Conservation (phyloP, 1,140 invertebrate species). For the Drosophila persimilis region DNA sequence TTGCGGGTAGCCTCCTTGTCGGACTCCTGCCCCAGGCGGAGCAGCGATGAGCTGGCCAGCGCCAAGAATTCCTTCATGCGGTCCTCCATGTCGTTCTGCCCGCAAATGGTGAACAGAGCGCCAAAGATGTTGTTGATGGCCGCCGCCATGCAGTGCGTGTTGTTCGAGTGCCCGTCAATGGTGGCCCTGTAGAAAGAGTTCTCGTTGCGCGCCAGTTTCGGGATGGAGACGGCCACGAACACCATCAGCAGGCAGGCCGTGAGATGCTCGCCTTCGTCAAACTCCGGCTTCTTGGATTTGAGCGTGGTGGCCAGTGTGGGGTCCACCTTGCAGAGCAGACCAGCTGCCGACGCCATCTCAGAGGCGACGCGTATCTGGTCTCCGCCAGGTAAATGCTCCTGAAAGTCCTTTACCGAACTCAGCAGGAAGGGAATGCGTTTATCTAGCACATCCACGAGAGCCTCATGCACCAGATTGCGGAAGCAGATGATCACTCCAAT, state of each 20-base stretch:
- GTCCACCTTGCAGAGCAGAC: slow-evolving; percentile 96
- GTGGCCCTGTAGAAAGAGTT: slow-evolving; percentile 95
- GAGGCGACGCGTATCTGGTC: slow-evolving; percentile 96
- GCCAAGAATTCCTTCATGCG: slow-evolving; percentile 99
- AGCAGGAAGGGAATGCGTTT: slow-evolving; percentile 98
- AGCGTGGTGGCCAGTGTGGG: slow-evolving; percentile 95
- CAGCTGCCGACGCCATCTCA: slow-evolving; percentile 98
- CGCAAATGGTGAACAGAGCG: slow-evolving; percentile 97
- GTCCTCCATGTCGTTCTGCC: slow-evolving; percentile 97
- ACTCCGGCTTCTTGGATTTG: slow-evolving; percentile 92
- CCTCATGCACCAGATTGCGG: slow-evolving; percentile 95
- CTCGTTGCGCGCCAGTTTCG: slow-evolving; percentile 96
- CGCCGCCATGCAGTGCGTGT: slow-evolving; percentile 98
- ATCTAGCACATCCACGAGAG: slow-evolving; percentile 96
- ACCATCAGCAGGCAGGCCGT: slow-evolving; percentile 98
- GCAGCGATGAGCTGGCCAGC: slow-evolving; percentile 96
- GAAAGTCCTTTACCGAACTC: slow-evolving; percentile 96
- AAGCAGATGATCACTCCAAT: slow-evolving; percentile 99
- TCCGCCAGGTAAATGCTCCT: slow-evolving; percentile 94
- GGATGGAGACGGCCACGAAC: slow-evolving; percentile 98
- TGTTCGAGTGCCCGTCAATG: slow-evolving; percentile 97
- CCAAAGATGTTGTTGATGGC: slow-evolving; percentile 99
- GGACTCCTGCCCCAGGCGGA: slow-evolving; percentile 96
- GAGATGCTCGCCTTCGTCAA: slow-evolving; percentile 95
- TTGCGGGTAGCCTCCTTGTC: slow-evolving; percentile 97